Evolutionary conservation across 2,113 vertebrate species (phyloP).

Genomic region (Pithys albifrons): DNA sequence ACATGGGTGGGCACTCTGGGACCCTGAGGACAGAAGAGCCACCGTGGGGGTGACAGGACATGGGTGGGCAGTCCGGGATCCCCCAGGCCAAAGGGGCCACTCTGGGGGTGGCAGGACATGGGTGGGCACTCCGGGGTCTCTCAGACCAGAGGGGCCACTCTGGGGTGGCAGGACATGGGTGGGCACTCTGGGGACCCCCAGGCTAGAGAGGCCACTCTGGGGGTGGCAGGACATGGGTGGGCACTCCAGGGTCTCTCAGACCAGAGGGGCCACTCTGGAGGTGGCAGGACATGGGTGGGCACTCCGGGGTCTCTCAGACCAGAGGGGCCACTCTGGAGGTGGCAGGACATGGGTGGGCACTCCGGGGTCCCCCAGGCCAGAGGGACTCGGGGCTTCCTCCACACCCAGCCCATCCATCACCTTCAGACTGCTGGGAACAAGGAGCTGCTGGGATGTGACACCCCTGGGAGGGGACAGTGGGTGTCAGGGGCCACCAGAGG

Average conservation of each 20-base stretch:
- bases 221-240: accelerated
- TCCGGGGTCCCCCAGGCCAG: accelerated
- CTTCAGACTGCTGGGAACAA: accelerated
- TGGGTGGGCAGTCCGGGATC: accelerated
- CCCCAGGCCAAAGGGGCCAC: background rate
- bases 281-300: accelerated
- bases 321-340: accelerated
- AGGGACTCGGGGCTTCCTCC: background rate
- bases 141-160: accelerated
- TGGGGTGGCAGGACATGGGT: accelerated
- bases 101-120: accelerated
- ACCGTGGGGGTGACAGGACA: accelerated
- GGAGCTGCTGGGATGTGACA: background rate
- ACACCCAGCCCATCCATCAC: accelerated
- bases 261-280: accelerated
- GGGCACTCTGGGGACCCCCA: background rate
- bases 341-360: accelerated
- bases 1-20: accelerated
- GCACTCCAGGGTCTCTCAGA: background rate
- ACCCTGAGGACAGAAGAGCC: background rate
- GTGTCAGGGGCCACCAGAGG: background rate
- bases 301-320: background rate
- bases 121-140: background rate
- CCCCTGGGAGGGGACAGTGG: background rate
- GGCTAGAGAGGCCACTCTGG: accelerated